Evolutionary conservation across 92 coral and sea anemone species (phyloP).

Genomic region (Bergia sp.): DNA sequence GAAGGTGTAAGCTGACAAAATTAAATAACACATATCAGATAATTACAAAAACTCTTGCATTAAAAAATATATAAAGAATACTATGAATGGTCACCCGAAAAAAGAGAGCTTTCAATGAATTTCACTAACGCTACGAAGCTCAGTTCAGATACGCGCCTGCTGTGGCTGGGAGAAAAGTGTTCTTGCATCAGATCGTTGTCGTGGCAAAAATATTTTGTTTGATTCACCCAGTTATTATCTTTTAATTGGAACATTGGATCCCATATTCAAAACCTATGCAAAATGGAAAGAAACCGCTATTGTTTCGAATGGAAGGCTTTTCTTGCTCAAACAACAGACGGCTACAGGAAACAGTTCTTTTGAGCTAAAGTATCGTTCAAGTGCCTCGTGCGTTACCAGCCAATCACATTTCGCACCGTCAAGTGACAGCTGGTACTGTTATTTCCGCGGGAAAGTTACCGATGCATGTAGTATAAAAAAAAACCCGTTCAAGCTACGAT

Average conservation of each 20-base stretch:
- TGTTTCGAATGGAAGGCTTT: slow-evolving; percentile 26
- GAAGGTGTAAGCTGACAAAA: neutral
- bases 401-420: slow-evolving; percentile 63
- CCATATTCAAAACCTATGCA: slow-evolving; percentile 21
- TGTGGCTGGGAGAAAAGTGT: slow-evolving; percentile 31
- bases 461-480: slow-evolving; percentile 17
- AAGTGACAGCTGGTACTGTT: slow-evolving; percentile 69
- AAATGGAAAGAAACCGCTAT: slow-evolving; percentile 21
- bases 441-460: slow-evolving; percentile 93
- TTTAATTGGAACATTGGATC: neutral
- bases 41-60: slow-evolving; percentile 18
- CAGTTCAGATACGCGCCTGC: neutral
- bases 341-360: slow-evolving; percentile 36
- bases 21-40: slow-evolving; percentile 13
- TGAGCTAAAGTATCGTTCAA: slow-evolving; percentile 38
- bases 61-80: neutral
- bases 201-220: slow-evolving; percentile 13
- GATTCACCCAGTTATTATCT: neutral
- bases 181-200: neutral
- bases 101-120: neutral
- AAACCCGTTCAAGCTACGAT: neutral
- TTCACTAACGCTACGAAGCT: neutral
- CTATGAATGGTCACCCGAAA: neutral
- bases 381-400: slow-evolving; percentile 57
- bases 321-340: slow-evolving; percentile 48